Percentiles rank a stretch among this genome's conserved stretches.
Evolutionary conservation across 1,140 invertebrate genomes (phyloP).

Genomic region (Drosophila triauraria): DNA sequence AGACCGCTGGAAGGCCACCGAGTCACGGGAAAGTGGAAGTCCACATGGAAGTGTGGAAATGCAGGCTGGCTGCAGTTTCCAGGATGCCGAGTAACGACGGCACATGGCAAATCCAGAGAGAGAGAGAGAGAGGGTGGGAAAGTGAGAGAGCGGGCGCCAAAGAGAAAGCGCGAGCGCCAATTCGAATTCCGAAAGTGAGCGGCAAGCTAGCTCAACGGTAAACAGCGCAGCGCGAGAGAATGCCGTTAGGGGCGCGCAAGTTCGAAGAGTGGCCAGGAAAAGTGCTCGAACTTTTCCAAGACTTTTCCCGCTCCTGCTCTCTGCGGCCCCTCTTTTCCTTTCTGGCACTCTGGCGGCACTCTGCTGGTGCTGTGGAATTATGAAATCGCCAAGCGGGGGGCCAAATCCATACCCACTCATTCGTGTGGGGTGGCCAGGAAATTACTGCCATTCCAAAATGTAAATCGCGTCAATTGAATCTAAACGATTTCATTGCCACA

Average conservation of each 20-base stretch:
- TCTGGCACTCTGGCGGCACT: slow-evolving; percentile 13
- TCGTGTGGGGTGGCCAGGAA: slow-evolving; percentile 68
- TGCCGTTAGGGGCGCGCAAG: slow-evolving; percentile 33
- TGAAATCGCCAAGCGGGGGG: slow-evolving; percentile 69
- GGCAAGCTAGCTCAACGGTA: slow-evolving; percentile 18
- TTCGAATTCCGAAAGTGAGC: slow-evolving; percentile 54
- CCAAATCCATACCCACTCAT: slow-evolving; percentile 25
- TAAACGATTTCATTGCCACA: slow-evolving; percentile 81
- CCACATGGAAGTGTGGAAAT: slow-evolving; percentile 57
- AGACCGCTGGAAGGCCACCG: slow-evolving; percentile 63
- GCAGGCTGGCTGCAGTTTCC: slow-evolving; percentile 65
- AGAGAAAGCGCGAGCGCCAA: slow-evolving; percentile 9
- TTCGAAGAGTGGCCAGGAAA: slow-evolving; percentile 48
- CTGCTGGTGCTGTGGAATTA: slow-evolving; percentile 56
- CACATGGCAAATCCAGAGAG: slow-evolving; percentile 36
- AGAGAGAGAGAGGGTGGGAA: background rate
- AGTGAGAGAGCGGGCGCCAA: background rate
- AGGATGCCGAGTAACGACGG: slow-evolving; percentile 66
- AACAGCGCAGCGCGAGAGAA: slow-evolving; percentile 42
- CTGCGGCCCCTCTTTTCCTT: slow-evolving; percentile 21
- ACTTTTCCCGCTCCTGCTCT: slow-evolving; percentile 44
- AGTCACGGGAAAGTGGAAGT: slow-evolving; percentile 60
- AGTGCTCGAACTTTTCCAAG: slow-evolving; percentile 57
- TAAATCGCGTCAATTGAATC: slow-evolving; percentile 80
- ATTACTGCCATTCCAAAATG: slow-evolving; percentile 81